A percentile compares a stretch with the other conserved stretches of the same genome.
phyloP scores from a whole-genome alignment of 2,797 vertebrate species.

The Nyctibius grandis region DNA sequence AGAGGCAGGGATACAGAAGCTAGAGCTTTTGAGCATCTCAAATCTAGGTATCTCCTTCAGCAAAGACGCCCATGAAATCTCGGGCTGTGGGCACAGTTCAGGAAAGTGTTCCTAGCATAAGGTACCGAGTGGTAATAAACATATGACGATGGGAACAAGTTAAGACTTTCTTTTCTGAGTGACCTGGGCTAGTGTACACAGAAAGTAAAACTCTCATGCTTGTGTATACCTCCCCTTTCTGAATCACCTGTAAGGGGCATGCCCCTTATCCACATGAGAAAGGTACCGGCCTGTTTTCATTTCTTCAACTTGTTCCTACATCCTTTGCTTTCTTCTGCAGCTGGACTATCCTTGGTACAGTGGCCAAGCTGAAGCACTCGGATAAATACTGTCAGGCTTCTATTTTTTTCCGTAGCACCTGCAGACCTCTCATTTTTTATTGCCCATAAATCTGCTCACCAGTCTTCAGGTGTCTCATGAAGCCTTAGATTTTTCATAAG shows the following conservation, averaged over 20 bases:
- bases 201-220: neutral
- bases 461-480: neutral
- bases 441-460: neutral
- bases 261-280: neutral
- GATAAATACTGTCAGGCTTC: neutral
- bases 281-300: neutral
- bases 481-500: neutral
- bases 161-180: neutral
- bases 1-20: neutral
- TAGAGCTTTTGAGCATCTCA: neutral
- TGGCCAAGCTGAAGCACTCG: neutral
- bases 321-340: neutral
- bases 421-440: neutral
- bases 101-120: neutral
- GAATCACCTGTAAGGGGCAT: fast-evolving
- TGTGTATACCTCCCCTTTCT: neutral
- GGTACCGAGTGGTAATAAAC: neutral
- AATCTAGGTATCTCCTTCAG: neutral
- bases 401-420: neutral
- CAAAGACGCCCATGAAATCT: neutral
- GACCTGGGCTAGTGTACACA: neutral
- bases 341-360: neutral
- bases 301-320: neutral
- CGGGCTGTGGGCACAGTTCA: neutral
- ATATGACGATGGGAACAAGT: neutral